Evolutionary conservation across 2,797 vertebrate species (phyloP), one percentile per base, ranked within the genome.

Genomic region (Coracias cyanogaster): DNA sequence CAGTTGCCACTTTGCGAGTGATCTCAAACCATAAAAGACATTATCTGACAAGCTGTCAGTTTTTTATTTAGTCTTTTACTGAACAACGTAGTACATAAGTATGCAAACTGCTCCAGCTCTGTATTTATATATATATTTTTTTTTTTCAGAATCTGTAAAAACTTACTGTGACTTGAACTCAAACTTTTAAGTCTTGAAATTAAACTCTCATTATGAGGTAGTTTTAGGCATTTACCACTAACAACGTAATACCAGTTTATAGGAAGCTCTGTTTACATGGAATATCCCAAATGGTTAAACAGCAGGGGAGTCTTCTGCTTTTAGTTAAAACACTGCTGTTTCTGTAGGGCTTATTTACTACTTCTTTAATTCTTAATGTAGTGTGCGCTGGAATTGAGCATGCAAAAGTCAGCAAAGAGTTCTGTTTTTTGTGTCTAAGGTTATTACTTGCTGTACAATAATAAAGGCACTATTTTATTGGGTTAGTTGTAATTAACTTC

Each of bases 401-500:
- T 98, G 89, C 97, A 89, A 71, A 97, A 98, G 97, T 98, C 97
- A 96, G 96, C 92, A 95, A 79, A 96, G 97, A 97, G 97, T 97
- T 98, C 97, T 97, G 96, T 66, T 97, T 97, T 98, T 96, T 98
- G 92, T 61, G 51, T 98, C 96, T 94, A 61, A 89, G 95, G 97
- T 98, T 98, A 97, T 98, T 98, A 97, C 97, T 98, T 97, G 97
- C 96, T 98, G 96, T 98, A 98, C 96, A 97, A 98, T 98, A 98
- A 98, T 98, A 98, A 98, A 98, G 96, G 95, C 96, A 96, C 97
- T 98, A 96, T 98, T 98, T 98, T 98, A 98, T 98, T 98, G 97
- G 96, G 97, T 98, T 98, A 97, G 95, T 98, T 98, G 98, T 98
- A 98, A 98, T 98, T 98, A 98, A 98, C 98, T 98, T 98, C 98